Base-by-base conservation (phyloP, 1,140 invertebrate species). In the Harlomillsia oculata region DNA sequence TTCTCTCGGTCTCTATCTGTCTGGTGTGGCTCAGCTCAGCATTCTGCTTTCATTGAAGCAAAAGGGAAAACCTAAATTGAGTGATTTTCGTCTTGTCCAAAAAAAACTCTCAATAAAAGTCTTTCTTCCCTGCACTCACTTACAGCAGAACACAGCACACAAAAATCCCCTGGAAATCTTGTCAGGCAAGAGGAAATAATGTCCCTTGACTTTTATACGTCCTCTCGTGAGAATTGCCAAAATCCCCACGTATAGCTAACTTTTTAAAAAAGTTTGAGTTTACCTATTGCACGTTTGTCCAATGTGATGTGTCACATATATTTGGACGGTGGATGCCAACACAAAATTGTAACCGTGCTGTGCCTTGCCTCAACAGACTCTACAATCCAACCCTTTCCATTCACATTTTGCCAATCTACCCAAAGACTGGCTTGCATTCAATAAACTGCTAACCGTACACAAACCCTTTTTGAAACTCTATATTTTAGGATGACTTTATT, bases 131-230 rank as follows among this genome's bases (percentile, higher is more conserved):
- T n/a, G 20, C 8, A 29, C 30, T 8, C 28, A 48, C 45, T 30
- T 25, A 28, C 43, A 4, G 21, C 43, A 20, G 4, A 9, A 45
- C 43, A 30, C 44, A 26, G 30, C 23, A 45, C 29, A 34, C 43
- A 45, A 30, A 55, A 32, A 9, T 37, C 32, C 20, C 25, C 20
- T 25, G 52, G 34, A 51, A 52, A 58, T 48, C 56, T 58, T 58
- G 56, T 51, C 39, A 52, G 56, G 53, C 32, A 56, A 56, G 26
- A 56, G 41, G 48, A 59, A 59, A 59, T 59, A 59, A 59, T 59
- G 57, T 59, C 43, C 43, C 50, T 53, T 53, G 57, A 59, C 57
- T 59, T 58, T 59, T 59, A 59, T 59, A 49, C 29, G 53, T 9
- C 20, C 50, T 53, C 56, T 59, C 56, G 50, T 53, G 57, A 59